Evolutionary conservation across 2,888 invertebrate genomes (phyloP), one percentile per base, ranked within the genome.

Genomic region (Mechanitis mazaeus): DNA sequence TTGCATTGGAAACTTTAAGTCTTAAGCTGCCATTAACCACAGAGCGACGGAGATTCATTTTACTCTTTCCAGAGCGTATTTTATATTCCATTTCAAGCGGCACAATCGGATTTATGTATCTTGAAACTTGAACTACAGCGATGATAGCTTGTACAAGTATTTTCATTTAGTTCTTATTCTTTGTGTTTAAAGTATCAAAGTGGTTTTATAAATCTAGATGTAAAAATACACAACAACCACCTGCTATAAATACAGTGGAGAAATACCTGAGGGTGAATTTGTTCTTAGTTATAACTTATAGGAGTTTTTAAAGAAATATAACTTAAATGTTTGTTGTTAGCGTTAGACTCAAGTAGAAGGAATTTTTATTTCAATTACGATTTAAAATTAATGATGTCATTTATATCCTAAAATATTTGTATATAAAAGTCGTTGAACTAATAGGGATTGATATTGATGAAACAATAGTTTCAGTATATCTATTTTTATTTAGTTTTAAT

Each of bases 71-170:
- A 38, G 7, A 69, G 66, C 70, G 70, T 68, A 69, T 68, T 70
- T 77, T 74, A 72, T 71, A 71, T 76, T 81, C 76, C 72, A 75
- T 74, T 72, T 72, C 71, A 72, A 72, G 73, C 70, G 74, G 68
- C 68, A 71, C 70, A 78, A 79, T 79, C 80, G 72, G 78, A 81
- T 82, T 81, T 81, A 75, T 75, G 74, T 74, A 65, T 65, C 63
- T 64, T 65, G 57, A 57, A 65, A 61, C 61, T 64, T 65, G 61
- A 64, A 61, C 61, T 64, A 59, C 58, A 61, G 47, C 57, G 65
- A 56, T 59, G 63, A 63, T 63, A 59, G 64, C 64, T 59, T 59
- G 59, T 54, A 45, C 58, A 55, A 45, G 45, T 55, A 54, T 64
- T 59, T 61, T 50, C 50, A 54, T 45, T 64, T 59, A 61, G 61